Base-by-base conservation (phyloP, 2,888 invertebrate species). In the Drosophila nr. fundita region DNA sequence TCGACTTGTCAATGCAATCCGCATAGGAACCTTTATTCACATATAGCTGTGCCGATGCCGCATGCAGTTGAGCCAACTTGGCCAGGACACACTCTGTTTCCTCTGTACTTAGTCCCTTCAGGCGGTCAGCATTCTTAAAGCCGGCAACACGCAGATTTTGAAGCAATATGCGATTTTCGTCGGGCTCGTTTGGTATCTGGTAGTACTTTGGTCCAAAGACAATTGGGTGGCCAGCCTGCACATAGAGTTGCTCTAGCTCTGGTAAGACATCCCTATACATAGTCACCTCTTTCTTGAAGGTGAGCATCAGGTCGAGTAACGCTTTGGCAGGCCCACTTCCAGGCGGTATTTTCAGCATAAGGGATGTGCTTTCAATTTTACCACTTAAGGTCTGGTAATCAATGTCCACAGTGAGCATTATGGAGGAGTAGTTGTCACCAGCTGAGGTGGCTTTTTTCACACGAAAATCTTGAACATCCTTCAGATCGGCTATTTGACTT, bases 11-110 rank as follows among this genome's bases (percentile, higher is more conserved):
- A 11, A 74, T n/a, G 54, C 73, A 52, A 27, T 71, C 68, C 10
- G 60, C 64, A 42, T 78, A 83, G 4, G 64, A 34, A 4, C 90
- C 90, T 36, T 87, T 87, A 15, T 68, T 68, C 1, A 80, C 83
- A 15, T 83, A 78, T 0, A 80, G 66, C n/a, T 87, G 82, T 0
- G 89, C 92, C 0, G 93, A 92, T 0, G 89, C 91, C 2, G 92
- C 93, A 84, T 92, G 92, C 42, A 91, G 73, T 40, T 92, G 80
- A 4, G 92, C 91, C 30, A 92, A 61, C 38, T 91, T 89, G 57
- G 72, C 71, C 1, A 93, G 69, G 1, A 85, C 89, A 4, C 82
- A 58, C 61, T 91, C 74, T 0, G 89, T 87, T 55, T 92, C 92
- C 4, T 62, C 68, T 29, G 78, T 67, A 55, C 83, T 88, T 4